Conservation (phyloP, 2,797 vertebrate genomes). For the Pipistrellus kuhlii region DNA sequence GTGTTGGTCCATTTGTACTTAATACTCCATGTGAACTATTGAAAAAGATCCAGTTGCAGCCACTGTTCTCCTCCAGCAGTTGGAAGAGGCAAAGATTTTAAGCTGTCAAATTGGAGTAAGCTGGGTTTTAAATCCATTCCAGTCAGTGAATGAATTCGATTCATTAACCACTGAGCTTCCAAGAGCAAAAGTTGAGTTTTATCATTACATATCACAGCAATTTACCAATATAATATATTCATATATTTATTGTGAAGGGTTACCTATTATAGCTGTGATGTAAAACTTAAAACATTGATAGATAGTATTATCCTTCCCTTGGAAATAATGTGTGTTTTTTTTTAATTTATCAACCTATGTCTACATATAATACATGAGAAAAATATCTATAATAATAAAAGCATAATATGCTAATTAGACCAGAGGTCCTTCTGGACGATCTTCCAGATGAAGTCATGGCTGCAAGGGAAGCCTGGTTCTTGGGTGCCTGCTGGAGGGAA, state of each 20-base stretch:
- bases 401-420: too few relatives aligned
- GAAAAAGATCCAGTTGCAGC: too few relatives aligned
- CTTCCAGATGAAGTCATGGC: too few relatives aligned
- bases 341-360: not conserved
- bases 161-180: not conserved
- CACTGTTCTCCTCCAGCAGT: not conserved
- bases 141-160: too few relatives aligned
- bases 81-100: not conserved
- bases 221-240: not conserved
- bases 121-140: not conserved
- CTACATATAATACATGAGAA: not conserved
- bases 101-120: not conserved
- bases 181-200: not conserved
- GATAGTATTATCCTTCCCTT: not conserved
- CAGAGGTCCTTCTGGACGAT: too few relatives aligned
- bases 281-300: conserved; percentile 19
- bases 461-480: too few relatives aligned
- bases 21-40: not conserved
- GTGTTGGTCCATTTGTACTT: not conserved
- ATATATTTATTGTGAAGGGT: not conserved
- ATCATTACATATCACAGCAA: not conserved
- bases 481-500: too few relatives aligned
- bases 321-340: not conserved
- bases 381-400: not conserved
- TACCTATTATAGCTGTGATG: not conserved